A percentile compares a stretch with the other conserved stretches of the same genome.
These are phyloP conservation scores for Callithrix jacchus DNA, from an alignment of 2,113 vertebrate genomes.

Conservation along the genomic window DNA sequence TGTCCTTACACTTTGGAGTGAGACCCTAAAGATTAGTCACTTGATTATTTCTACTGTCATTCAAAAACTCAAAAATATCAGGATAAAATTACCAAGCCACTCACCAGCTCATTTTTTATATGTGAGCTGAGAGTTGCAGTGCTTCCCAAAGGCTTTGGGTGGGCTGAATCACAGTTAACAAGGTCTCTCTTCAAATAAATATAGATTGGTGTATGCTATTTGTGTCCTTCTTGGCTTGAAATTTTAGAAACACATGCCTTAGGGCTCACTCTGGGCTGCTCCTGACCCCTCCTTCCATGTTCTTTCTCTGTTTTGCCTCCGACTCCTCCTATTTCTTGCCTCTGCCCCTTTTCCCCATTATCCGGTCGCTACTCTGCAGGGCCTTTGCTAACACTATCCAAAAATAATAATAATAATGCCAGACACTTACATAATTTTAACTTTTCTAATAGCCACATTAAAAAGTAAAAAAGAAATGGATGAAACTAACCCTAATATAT, in stretches of 20 bases:
- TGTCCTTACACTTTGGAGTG: neutral
- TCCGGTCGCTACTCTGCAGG: neutral
- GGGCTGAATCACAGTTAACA: neutral
- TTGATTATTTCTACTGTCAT: slow-evolving; percentile 11
- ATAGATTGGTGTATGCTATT: neutral
- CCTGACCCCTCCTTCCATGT: neutral
- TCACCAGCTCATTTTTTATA: neutral
- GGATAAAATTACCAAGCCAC: neutral
- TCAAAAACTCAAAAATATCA: neutral
- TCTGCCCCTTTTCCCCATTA: neutral
- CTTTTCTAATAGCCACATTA: neutral
- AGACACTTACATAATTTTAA: neutral
- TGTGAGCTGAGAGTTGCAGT: neutral
- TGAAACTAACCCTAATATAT: neutral
- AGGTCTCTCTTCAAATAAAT: neutral
- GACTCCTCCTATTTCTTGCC: neutral
- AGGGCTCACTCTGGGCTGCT: neutral
- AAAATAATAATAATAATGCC: neutral
- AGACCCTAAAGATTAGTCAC: neutral
- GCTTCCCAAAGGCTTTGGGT: neutral
- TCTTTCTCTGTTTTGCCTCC: neutral
- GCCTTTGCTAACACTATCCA: neutral
- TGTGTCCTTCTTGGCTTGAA: neutral
- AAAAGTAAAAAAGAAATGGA: neutral
- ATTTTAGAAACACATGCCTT: neutral